phyloP scores from a whole-genome alignment of 2,888 invertebrate species.

The Carabus problematicus region DNA sequence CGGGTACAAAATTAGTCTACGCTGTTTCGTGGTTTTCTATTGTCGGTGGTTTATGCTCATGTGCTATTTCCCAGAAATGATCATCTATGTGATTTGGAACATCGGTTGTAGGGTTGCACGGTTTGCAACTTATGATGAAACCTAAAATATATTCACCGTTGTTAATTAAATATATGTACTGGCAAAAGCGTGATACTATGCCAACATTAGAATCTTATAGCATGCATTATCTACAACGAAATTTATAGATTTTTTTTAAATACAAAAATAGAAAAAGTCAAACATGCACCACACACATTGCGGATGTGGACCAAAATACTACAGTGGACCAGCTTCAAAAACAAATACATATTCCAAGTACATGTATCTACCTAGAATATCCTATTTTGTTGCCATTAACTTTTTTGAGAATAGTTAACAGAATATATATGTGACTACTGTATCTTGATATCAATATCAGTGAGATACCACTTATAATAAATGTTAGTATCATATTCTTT shows the following conservation, averaged over 20 bases:
- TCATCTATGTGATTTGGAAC: slow-evolving; percentile 24
- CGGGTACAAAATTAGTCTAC: not conserved
- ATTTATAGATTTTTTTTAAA: too few relatives aligned
- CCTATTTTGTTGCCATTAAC: too few relatives aligned
- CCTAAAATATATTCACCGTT: slow-evolving; percentile 3
- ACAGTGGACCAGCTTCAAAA: too few relatives aligned
- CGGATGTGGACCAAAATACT: too few relatives aligned
- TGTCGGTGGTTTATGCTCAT: slow-evolving; percentile 25
- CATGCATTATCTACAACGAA: not conserved
- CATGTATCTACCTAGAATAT: too few relatives aligned
- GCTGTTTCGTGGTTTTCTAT: slow-evolving; percentile 2
- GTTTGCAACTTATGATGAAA: slow-evolving; percentile 19
- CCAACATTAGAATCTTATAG: not conserved
- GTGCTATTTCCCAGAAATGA: slow-evolving; percentile 27
- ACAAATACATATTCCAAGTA: too few relatives aligned
- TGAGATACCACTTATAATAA: not conserved
- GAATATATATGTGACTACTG: too few relatives aligned
- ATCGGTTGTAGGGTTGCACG: slow-evolving; percentile 3
- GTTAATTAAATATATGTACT: not conserved
- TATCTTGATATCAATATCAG: too few relatives aligned
- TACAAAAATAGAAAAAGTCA: too few relatives aligned
- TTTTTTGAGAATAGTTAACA: too few relatives aligned
- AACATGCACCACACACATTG: too few relatives aligned
- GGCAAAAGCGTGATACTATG: not conserved
- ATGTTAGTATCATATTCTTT: too few relatives aligned